These are phyloP conservation scores for Sebastes minor DNA, from an alignment of 2,797 vertebrate species.

Conservation along the genomic window DNA sequence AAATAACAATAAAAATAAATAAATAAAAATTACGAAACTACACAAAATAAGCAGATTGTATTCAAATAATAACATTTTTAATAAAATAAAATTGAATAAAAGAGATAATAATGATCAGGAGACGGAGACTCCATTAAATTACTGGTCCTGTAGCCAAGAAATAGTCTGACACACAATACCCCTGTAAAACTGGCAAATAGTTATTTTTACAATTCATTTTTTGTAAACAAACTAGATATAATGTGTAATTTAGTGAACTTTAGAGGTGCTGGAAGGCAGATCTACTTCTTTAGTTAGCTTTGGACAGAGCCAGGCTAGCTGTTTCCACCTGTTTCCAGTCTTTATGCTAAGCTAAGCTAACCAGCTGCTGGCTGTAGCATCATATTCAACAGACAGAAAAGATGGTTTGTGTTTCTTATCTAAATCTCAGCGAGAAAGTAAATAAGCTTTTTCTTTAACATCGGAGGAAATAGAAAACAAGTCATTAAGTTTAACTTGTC, in stretches of 20 bases:
- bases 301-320: not conserved
- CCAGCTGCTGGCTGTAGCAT: not conserved
- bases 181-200: no score
- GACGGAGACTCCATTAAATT: no score
- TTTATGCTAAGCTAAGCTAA: slow-evolving; percentile 6
- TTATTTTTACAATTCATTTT: not conserved
- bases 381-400: not conserved
- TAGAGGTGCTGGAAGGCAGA: not conserved
- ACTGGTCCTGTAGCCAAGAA: no score
- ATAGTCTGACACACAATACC: no score
- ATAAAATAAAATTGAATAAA: no score
- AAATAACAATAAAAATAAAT: no score
- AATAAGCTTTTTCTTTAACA: not conserved
- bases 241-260: not conserved
- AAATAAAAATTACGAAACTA: no score
- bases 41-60: no score
- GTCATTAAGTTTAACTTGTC: not conserved
- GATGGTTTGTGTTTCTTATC: not conserved
- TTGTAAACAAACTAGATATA: not conserved
- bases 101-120: no score
- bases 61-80: fast-evolving
- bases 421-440: not conserved
- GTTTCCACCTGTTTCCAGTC: not conserved
- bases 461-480: not conserved
- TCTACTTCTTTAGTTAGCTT: not conserved